A percentile compares a stretch with the other conserved stretches of the same genome.
Evolutionary conservation across 2,888 invertebrate species (phyloP).

Genomic region (Adela reaumurella): DNA sequence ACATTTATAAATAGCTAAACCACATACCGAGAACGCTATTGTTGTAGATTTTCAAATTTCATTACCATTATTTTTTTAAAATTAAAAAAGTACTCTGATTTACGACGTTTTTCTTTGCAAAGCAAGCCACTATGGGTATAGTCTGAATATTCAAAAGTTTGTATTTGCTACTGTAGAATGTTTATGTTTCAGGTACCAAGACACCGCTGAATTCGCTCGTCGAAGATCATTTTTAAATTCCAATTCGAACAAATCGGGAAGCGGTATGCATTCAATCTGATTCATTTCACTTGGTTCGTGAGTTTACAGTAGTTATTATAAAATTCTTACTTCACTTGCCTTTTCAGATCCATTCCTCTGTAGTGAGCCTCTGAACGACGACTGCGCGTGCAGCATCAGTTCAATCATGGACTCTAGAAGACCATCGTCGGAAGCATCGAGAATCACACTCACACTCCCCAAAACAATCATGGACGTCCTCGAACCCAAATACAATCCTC

Average conservation of each 20-base stretch:
- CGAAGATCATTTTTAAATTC: slow-evolving; percentile 58
- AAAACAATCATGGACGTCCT: slow-evolving; percentile 51
- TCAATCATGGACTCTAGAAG: slow-evolving; percentile 63
- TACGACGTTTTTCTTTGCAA: too few species aligned
- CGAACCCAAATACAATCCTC: slow-evolving; percentile 52
- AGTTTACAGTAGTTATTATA: too few species aligned
- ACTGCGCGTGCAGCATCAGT: slow-evolving; percentile 65
- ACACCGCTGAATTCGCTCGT: slow-evolving; percentile 68
- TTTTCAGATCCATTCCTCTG: slow-evolving; percentile 56
- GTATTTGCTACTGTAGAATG: too few species aligned
- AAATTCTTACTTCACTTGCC: too few species aligned
- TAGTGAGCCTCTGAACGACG: slow-evolving; percentile 51
- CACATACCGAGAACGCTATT: too few species aligned
- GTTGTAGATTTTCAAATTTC: too few species aligned
- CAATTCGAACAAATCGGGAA: slow-evolving; percentile 56
- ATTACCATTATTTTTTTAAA: too few species aligned
- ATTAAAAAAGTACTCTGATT: too few species aligned
- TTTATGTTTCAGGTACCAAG: slow-evolving; percentile 59
- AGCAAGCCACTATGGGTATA: too few species aligned
- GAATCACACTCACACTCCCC: slow-evolving; percentile 49
- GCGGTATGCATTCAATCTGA: slow-evolving; percentile 46
- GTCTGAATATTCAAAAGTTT: too few species aligned
- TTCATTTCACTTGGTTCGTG: neutral
- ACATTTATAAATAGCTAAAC: too few species aligned
- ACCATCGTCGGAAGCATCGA: slow-evolving; percentile 56